Evolutionary conservation across 1,140 invertebrate species (phyloP).

Genomic region (Nasonia longicornis): DNA sequence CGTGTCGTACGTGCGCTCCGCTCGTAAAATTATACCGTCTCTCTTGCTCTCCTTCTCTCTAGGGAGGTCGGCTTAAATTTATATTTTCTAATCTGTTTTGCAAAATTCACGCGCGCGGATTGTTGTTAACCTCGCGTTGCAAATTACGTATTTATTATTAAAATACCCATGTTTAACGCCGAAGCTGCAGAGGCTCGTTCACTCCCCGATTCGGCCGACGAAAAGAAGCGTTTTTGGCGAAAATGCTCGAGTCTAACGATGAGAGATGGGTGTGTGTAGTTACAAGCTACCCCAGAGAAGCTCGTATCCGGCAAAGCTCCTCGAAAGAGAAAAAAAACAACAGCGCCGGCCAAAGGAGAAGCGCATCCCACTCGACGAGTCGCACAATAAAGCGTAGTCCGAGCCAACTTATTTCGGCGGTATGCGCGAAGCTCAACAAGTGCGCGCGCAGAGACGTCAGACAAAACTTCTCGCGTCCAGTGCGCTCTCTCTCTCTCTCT

Average conservation of each 20-base stretch:
- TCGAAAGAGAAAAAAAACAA: not conserved
- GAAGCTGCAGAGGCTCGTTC: no score
- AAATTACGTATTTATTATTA: no score
- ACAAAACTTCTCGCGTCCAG: conserved; percentile 50
- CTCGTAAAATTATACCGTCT: conserved; percentile 29
- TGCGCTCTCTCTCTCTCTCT: conserved; percentile 6
- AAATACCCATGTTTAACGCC: no score
- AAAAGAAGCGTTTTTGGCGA: no score
- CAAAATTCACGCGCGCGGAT: not conserved
- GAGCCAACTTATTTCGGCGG: conserved; percentile 36
- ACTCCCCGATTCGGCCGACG: no score
- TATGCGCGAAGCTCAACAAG: conserved; percentile 57
- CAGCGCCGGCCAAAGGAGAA: not conserved
- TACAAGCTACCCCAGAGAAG: not conserved
- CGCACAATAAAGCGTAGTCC: not conserved
- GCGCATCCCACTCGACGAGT: not conserved
- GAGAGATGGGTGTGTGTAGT: no score
- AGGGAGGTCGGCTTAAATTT: not conserved
- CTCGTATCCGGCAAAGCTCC: not conserved
- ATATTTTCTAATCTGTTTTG: conserved; percentile 26
- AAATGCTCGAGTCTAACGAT: no score
- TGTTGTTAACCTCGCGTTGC: no score
- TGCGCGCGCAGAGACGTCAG: conserved; percentile 48
- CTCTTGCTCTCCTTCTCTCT: not conserved
- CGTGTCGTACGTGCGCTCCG: not conserved